phyloP scores from a whole-genome alignment of 2,113 vertebrate genomes.

The Morone chrysops region DNA sequence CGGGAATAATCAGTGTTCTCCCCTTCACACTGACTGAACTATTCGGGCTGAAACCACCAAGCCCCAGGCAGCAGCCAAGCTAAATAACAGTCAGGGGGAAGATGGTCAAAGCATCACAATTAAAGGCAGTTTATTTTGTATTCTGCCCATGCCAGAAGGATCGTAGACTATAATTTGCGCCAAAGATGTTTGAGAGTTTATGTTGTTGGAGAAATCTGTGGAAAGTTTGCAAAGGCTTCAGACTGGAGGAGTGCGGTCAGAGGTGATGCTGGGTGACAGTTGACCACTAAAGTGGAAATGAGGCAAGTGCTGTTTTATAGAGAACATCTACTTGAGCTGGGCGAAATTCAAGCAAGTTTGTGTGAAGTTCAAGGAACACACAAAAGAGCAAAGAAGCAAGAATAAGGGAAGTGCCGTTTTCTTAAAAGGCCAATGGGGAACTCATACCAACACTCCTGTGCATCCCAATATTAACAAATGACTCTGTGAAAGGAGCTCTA shows the following conservation, averaged over 20 bases:
- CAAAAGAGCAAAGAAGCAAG: constrained; percentile 25
- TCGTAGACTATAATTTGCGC: constrained; percentile 71
- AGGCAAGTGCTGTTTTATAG: constrained; percentile 44
- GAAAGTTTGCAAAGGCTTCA: constrained; percentile 49
- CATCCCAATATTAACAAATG: constrained; percentile 63
- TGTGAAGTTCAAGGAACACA: constrained; percentile 45
- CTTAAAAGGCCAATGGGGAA: constrained; percentile 57
- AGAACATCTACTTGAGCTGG: constrained; percentile 29
- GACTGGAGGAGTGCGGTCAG: constrained; percentile 42
- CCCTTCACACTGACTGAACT: constrained; percentile 65
- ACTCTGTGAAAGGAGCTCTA: constrained; percentile 55
- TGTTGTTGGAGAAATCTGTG: constrained; percentile 59
- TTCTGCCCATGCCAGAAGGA: constrained; percentile 61
- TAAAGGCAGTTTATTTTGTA: constrained; percentile 73
- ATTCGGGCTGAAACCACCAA: constrained; percentile 72
- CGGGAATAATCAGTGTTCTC: constrained; percentile 76
- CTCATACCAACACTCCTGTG: constrained; percentile 61
- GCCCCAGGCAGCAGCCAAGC: constrained; percentile 73
- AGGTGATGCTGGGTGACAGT: constrained; percentile 58
- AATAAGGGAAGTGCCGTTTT: constrained; percentile 60
- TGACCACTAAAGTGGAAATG: constrained; percentile 52
- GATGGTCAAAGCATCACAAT: constrained; percentile 78
- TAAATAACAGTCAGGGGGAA: constrained; percentile 77
- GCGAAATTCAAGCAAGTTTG: constrained; percentile 38
- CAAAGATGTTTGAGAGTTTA: constrained; percentile 65